Percentiles rank a stretch among this genome's conserved stretches.
Evolutionary conservation across 2,113 vertebrate species (phyloP).

Genomic region (Rhinolophus ferrumequinum): DNA sequence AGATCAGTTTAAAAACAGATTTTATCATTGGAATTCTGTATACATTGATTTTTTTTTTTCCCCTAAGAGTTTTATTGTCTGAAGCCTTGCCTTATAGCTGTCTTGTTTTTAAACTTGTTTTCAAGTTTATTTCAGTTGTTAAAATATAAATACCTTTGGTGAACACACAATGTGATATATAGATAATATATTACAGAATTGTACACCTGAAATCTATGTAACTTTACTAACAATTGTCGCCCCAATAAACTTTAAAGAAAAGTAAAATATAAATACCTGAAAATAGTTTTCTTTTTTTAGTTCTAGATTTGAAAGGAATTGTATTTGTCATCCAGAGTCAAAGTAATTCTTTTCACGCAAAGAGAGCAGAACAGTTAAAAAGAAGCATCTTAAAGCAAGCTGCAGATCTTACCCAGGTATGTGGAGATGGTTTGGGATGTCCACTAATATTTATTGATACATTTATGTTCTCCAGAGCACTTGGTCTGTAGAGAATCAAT

Average conservation of each 20-base stretch:
- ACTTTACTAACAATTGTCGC: too few species aligned
- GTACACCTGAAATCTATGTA: too few species aligned
- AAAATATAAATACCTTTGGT: neutral
- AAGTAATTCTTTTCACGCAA: slow-evolving; percentile 94
- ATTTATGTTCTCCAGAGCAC: neutral
- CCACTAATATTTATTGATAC: neutral
- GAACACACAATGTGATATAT: too few species aligned
- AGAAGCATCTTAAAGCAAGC: slow-evolving; percentile 90
- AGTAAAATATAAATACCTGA: neutral
- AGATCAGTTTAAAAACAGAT: neutral
- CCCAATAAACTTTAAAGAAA: too few species aligned
- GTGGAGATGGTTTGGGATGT: slow-evolving; percentile 41
- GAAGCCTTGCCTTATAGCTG: neutral
- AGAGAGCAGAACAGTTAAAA: slow-evolving; percentile 90
- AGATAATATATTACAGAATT: too few species aligned
- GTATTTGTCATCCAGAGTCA: slow-evolving; percentile 98
- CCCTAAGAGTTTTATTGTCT: neutral
- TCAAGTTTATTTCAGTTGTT: slow-evolving; percentile 30
- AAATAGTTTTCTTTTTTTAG: slow-evolving; percentile 69
- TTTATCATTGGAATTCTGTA: slow-evolving; percentile 16
- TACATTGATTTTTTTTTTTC: neutral
- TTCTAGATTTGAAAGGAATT: slow-evolving; percentile 92
- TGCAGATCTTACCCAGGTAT: slow-evolving; percentile 89
- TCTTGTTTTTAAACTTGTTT: neutral
- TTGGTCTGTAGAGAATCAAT: neutral